Evolutionary conservation across 2,113 vertebrate species (phyloP).

Genomic region (Gymnobelideus leadbeateri): DNA sequence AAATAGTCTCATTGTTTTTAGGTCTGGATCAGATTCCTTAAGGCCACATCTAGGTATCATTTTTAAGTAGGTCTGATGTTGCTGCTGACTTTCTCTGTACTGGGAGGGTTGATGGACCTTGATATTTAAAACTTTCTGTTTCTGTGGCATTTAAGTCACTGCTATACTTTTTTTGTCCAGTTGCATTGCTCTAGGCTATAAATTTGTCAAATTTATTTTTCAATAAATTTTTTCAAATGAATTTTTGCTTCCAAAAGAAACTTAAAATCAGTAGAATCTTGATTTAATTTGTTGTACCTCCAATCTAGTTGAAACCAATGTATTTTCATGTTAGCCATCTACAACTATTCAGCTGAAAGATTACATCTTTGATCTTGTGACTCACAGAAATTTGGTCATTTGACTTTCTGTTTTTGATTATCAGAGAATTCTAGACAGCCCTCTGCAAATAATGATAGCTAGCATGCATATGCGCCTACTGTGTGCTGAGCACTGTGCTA

Average conservation of each 20-base stretch:
- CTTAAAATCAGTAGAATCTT: not conserved
- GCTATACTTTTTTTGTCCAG: not conserved
- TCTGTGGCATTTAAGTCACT: not conserved
- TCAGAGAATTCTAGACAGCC: not conserved
- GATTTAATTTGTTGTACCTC: not conserved
- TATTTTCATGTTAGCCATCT: not conserved
- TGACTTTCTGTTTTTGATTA: constrained; percentile 5
- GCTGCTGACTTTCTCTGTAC: not conserved
- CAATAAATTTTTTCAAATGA: no score
- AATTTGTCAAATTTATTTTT: not conserved
- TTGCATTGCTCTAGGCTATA: not conserved
- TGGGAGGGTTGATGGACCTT: not conserved
- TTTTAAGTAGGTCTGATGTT: not conserved
- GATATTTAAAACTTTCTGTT: not conserved
- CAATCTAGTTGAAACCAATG: not conserved
- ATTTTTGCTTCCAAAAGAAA: not conserved
- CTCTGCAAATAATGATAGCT: not conserved
- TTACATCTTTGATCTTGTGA: not conserved
- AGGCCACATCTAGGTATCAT: not conserved
- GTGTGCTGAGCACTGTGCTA: not conserved
- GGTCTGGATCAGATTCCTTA: not conserved
- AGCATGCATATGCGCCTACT: not conserved
- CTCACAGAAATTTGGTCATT: not conserved
- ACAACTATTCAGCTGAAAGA: not conserved
- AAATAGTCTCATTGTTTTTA: not conserved